These are phyloP conservation scores for Acronicta aceris DNA, from an alignment of 2,888 invertebrate genomes.

Conservation along the genomic window DNA sequence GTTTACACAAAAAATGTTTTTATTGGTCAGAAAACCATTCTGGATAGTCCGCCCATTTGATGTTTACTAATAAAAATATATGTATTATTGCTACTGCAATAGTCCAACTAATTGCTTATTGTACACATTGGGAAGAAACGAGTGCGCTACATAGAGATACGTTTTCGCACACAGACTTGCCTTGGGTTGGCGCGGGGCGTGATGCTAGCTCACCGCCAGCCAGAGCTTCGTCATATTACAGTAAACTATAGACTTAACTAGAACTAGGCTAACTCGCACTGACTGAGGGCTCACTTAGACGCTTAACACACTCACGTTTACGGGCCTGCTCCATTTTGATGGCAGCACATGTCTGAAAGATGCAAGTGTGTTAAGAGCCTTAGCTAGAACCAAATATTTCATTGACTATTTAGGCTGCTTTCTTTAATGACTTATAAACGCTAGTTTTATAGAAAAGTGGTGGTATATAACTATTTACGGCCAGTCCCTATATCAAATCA, in stretches of 20 bases:
- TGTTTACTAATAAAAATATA: not conserved
- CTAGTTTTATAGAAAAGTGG: not conserved
- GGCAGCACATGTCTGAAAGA: not conserved
- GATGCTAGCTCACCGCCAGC: slow-evolving; percentile 82
- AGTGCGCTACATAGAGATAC: slow-evolving; percentile 62
- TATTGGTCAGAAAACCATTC: not conserved
- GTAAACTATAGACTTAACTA: slow-evolving; percentile 72
- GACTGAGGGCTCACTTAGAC: slow-evolving; percentile 28
- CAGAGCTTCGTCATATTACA: slow-evolving; percentile 81
- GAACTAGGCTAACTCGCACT: slow-evolving; percentile 52
- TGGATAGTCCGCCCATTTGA: not conserved
- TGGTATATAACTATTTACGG: not conserved
- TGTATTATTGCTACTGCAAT: too few species aligned
- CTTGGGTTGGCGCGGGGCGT: slow-evolving; percentile 85
- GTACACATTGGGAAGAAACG: slow-evolving; percentile 27
- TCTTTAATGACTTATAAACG: not conserved
- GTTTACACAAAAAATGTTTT: too few species aligned
- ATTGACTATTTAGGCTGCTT: slow-evolving; percentile 1
- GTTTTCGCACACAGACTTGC: slow-evolving; percentile 85
- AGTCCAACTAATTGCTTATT: slow-evolving; percentile 1
- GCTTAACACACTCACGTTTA: not conserved
- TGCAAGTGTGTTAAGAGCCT: slow-evolving; percentile 10
- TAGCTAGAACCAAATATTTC: slow-evolving; percentile 2
- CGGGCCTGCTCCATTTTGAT: not conserved
- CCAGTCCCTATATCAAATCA: too few species aligned